Evolutionary conservation across 2,888 invertebrate genomes (phyloP), one percentile per base, ranked within the genome.

Genomic region (Mythimna albipuncta): DNA sequence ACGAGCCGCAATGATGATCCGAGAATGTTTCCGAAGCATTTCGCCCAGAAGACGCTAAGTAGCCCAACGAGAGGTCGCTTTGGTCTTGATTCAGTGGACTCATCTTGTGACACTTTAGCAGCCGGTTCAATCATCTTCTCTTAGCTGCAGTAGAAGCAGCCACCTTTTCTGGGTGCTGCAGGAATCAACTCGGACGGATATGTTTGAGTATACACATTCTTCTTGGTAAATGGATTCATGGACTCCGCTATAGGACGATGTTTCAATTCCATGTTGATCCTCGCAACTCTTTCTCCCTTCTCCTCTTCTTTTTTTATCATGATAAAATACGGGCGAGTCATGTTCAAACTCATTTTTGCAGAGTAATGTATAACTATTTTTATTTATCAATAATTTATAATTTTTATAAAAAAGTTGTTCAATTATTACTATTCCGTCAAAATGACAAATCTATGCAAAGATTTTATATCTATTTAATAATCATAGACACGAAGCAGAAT

Each of bases 241-340:
- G 90, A 87, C 41, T 93, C 93, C 0, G 67, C 50, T 2, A 89
- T 86, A 6, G 88, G 82, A 13, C 72, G 85, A 77, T 93, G 93
- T 79, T 95, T 95, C 59, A 96, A 87, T 89, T 96, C 95, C 94
- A 96, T 93, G 74, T 93, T 93, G 54, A 96, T 93, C 75, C 90
- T 91, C 2, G 94, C 95, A 77, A 89, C 92, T 81, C 90, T 93
- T 62, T 96, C 96, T 2, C 95, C 96, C 75, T 96, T 95, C 70
- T 96, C 95, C 81, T 96, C 96, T 85, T 95, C 96, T 79, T 96
- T 96, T 79, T 84, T 91, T 61, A 96, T 88, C 0, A 90, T 77
- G 77, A 96, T 91, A 79, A 90, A 96, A 86, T 91, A 96, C 41
- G 96, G 96, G 10, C 96, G 92, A 74, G 93, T 92, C 10, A 94